These are phyloP conservation scores for Marcusenius ussheri DNA, from an alignment of 2,113 vertebrate species.

Conservation along the genomic window DNA sequence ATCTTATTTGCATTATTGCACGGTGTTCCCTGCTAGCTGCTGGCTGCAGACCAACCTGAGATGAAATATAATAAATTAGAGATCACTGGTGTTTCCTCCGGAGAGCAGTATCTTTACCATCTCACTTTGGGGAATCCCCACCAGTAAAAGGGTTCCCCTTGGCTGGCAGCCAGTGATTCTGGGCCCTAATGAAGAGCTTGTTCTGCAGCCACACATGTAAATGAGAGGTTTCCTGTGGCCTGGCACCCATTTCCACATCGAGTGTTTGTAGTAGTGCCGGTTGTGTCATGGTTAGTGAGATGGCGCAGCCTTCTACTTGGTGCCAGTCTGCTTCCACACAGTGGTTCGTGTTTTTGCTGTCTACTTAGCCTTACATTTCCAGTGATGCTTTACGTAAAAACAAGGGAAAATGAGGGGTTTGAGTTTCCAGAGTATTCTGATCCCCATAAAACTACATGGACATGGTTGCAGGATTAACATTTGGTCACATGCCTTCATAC, in stretches of 20 bases:
- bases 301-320: background rate
- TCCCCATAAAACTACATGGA: background rate
- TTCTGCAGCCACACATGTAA: background rate
- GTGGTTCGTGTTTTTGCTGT: background rate
- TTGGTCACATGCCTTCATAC: background rate
- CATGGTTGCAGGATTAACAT: background rate
- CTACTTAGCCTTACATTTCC: background rate
- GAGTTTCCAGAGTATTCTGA: background rate
- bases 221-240: background rate
- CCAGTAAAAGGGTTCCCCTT: background rate
- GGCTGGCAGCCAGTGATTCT: background rate
- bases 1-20: background rate
- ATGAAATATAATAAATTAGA: background rate
- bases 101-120: background rate
- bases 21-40: background rate
- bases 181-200: background rate
- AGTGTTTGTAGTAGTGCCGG: background rate
- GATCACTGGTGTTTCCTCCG: background rate
- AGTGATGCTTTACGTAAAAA: background rate
- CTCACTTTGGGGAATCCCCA: background rate
- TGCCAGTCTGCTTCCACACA: background rate
- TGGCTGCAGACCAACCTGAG: background rate
- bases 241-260: background rate
- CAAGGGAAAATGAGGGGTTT: background rate
- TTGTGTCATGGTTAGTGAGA: background rate